Base-by-base conservation (phyloP, 2,888 invertebrate species). In the Drosophila nr. perissopoda region DNA sequence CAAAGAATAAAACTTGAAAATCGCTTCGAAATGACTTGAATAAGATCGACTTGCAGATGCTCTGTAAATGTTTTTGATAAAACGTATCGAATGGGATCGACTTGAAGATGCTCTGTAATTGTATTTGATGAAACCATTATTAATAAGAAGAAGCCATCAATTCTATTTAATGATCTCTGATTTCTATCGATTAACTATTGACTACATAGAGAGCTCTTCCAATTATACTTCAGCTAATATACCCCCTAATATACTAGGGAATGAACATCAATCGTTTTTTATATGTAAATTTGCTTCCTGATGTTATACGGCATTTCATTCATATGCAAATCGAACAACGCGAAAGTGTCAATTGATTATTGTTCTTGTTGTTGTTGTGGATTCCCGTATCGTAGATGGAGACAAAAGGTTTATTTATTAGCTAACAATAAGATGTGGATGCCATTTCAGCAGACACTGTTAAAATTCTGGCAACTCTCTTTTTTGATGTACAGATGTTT, bases 331-430 rank as follows among this genome's bases (percentile, higher is more conserved):
- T 87, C 63, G 40, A 49, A 65, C 51, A 70, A 70, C 74, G 77
- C 79, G 70, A 85, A 88, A 82, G 89, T 84, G 85, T 89, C 83
- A 84, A 71, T 82, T 78, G 70, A 42, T 63, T 59, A 42, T 34
- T 71, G 3, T 52, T 52, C 4, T 33, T n/a, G 3, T 31, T 52
- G 5, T 52, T 66, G n/a, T 58, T 40, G 38, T 31, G 40, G 46
- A 25, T 25, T 46, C 46, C 25, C 46, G 46, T 46, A 60, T 34
- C 68, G 61, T 79, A 40, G 70, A 70, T 65, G 54, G 16, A 0
- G 16, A 46, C 16, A 46, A 46, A 16, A 25, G 46, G 4, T 16
- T 25, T 25, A 8, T 16, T 16, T 16, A 46, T 46, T 25, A 21
- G 46, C 46, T 25, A 46, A 16, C 16, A 46, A 46, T 46, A 36